A percentile compares a stretch with the other conserved stretches of the same genome.
These are phyloP conservation scores for Danaus chrysippus DNA, from an alignment of 2,888 invertebrate genomes.

Conservation along the genomic window DNA sequence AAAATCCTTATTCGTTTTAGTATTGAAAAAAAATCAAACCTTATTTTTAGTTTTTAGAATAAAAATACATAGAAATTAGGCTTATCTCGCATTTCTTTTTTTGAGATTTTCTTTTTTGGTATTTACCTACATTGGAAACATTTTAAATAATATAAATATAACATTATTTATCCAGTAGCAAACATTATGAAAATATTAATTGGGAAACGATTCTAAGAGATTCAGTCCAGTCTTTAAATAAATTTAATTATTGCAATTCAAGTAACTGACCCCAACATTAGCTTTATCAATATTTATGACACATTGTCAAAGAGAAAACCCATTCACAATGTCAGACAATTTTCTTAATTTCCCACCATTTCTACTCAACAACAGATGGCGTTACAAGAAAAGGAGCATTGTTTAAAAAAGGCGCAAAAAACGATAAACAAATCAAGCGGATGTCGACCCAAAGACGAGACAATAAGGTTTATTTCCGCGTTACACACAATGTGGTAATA, in stretches of 20 bases:
- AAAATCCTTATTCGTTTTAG: too few relatives aligned
- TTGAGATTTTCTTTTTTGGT: too few relatives aligned
- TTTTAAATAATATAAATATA: too few relatives aligned
- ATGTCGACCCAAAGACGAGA: conserved; percentile 8
- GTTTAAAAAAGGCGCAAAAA: conserved; percentile 33
- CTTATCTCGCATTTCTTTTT: too few relatives aligned
- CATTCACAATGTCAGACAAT: conserved; percentile 33
- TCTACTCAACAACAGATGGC: conserved; percentile 63
- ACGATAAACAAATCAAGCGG: conserved; percentile 13
- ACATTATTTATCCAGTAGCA: too few relatives aligned
- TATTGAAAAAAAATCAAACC: too few relatives aligned
- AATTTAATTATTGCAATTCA: not conserved
- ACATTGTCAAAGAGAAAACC: conserved; percentile 39
- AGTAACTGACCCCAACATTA: conserved; percentile 22
- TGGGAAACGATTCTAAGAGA: too few relatives aligned
- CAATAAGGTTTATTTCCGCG: conserved; percentile 9
- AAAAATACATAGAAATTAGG: too few relatives aligned
- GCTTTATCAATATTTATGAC: conserved; percentile 15
- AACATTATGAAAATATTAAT: too few relatives aligned
- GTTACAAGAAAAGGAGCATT: conserved; percentile 42
- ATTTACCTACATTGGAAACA: too few relatives aligned
- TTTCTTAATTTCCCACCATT: conserved; percentile 55
- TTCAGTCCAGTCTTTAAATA: too few relatives aligned
- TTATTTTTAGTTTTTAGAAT: too few relatives aligned
- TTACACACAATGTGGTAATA: conserved; percentile 13